phyloP scores from a whole-genome alignment of 2,113 vertebrate species.

The Bombycilla garrulus region DNA sequence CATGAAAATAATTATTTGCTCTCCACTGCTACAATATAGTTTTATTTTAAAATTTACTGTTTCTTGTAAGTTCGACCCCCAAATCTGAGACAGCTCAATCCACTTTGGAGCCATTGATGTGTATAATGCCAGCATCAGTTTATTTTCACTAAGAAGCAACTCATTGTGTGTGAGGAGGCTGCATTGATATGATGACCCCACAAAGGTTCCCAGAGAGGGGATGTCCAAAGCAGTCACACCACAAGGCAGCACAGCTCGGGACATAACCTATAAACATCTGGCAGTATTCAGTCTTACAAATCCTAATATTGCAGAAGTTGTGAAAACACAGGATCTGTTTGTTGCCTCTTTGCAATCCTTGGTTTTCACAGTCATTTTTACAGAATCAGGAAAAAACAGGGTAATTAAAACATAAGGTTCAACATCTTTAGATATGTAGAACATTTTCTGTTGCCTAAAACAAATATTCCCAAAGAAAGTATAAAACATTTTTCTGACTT shows the following conservation, averaged over 20 bases:
- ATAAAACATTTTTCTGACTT: conserved; percentile 82
- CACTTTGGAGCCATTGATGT: not conserved
- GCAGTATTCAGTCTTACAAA: conserved; percentile 43
- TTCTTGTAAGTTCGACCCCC: conserved; percentile 5
- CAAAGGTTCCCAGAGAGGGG: conserved; percentile 26
- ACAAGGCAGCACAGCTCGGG: conserved; percentile 11
- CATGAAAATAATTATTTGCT: not conserved
- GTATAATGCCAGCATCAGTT: not conserved
- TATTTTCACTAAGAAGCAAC: conserved; percentile 36
- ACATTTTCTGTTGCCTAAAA: conserved; percentile 80
- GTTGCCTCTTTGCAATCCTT: conserved; percentile 51
- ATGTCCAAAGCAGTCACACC: conserved; percentile 32
- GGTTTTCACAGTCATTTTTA: conserved; percentile 60
- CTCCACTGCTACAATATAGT: not conserved
- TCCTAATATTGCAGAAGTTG: conserved; percentile 44
- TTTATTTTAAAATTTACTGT: conserved; percentile 25
- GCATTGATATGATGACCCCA: conserved; percentile 16
- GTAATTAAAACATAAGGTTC: conserved; percentile 78
- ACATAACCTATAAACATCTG: conserved; percentile 66
- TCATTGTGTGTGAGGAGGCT: conserved; percentile 12
- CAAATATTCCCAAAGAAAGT: conserved; percentile 81
- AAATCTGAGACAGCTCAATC: not conserved
- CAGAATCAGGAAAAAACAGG: conserved; percentile 65
- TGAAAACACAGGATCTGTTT: conserved; percentile 59
- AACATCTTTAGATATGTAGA: conserved; percentile 79